Evolutionary conservation across 2,797 vertebrate species (phyloP), one percentile per base, ranked within the genome.

Genomic region (Macrochelys suwanniensis): DNA sequence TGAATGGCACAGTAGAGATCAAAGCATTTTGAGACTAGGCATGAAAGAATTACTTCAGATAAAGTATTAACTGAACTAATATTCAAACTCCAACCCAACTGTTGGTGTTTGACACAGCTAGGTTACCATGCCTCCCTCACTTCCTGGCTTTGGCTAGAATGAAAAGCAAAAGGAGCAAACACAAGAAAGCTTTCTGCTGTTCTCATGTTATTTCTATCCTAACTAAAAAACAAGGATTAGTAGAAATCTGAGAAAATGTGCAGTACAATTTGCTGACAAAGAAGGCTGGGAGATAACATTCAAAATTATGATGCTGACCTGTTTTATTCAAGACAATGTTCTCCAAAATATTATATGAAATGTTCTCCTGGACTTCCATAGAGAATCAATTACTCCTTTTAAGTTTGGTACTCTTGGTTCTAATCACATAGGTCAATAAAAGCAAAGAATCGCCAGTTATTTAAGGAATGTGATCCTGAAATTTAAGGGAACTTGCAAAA

Each of bases 91-190:
- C 61, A 17, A 15, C 0, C 0, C 80, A 9, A 85, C 19, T 61
- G 94, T 84, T 89, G 15, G 53, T 57, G 74, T 93, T 92, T 83
- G 79, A 80, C 25, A 33, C 80, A 94, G 45, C 78, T 65, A 65
- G 7, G 16, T 65, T 89, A 88, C 80, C 3, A 31, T 85, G 88
- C 57, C 31, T 91, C 3, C 85, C 90, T 21, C 53, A 77, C 53
- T 8, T 88, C 37, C n/a, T 61, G 94, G 51, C 89, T 95, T 96
- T 85, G 56, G 82, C 87, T 93, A 94, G 88, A 88, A 92, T 49
- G 19, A 93, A 50, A 94, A 95, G 16, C 65, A 82, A 93, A 80
- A 68, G n/a, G 33, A 68, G 17, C 19, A 92, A 95, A 92, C 80
- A 87, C 4, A 4, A 15, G 85, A 12, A 92, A 37, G n/a, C 42